Evolutionary conservation across 2,113 vertebrate genomes (phyloP).

Genomic region (Myotis brandtii): DNA sequence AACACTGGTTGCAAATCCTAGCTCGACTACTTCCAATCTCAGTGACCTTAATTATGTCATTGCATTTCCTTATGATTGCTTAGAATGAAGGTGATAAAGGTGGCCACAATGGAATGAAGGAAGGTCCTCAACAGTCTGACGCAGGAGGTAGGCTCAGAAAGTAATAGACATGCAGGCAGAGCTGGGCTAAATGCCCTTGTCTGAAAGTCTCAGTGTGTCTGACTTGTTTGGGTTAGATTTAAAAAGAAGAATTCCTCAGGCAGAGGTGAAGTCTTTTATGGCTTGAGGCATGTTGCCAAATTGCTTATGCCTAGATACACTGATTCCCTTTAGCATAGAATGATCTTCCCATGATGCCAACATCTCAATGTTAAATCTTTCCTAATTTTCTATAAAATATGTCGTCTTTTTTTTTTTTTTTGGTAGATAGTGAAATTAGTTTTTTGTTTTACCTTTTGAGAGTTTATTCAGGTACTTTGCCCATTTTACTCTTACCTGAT

Average conservation of each 20-base stretch:
- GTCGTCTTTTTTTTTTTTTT: background rate
- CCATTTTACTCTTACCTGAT: background rate
- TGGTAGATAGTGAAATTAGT: background rate
- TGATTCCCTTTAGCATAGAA: background rate
- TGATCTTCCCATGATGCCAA: background rate
- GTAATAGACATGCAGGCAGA: background rate
- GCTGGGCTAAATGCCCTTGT: background rate
- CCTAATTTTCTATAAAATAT: background rate
- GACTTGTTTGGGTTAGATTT: slow-evolving; percentile 7
- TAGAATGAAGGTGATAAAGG: background rate
- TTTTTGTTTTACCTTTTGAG: slow-evolving; percentile 15
- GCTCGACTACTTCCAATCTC: background rate
- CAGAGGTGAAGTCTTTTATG: slow-evolving; percentile 49
- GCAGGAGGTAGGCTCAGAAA: background rate
- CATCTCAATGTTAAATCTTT: background rate
- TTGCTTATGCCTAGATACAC: background rate
- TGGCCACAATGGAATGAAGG: background rate
- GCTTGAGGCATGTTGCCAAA: background rate
- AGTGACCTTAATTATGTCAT: slow-evolving; percentile 5
- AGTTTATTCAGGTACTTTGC: slow-evolving; percentile 2
- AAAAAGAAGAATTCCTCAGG: slow-evolving; percentile 36
- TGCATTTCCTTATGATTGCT: background rate
- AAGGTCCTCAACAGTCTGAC: background rate
- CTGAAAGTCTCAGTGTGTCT: background rate
- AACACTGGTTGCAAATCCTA: background rate